Evolutionary conservation across 2,113 vertebrate genomes (phyloP).

Genomic region (Carettochelys insculpta): DNA sequence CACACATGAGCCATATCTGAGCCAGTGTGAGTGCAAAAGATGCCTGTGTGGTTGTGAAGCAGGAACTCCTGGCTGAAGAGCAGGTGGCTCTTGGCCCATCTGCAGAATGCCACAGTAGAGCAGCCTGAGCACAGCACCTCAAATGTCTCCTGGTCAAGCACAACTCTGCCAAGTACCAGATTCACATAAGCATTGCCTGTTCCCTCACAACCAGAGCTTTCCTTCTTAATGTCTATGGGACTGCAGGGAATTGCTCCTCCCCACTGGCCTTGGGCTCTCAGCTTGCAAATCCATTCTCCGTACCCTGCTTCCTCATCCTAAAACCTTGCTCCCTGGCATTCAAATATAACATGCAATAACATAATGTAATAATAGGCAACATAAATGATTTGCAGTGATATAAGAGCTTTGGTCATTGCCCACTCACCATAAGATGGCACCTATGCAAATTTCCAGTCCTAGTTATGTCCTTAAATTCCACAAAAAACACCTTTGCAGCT

Average conservation of each 20-base stretch:
- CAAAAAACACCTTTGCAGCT: slow-evolving; percentile 25
- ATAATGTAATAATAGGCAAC: neutral
- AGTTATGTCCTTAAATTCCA: neutral
- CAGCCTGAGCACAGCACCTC: neutral
- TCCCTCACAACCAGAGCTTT: no score
- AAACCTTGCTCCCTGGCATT: neutral
- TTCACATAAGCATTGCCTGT: neutral
- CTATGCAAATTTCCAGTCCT: neutral
- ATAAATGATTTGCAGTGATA: neutral
- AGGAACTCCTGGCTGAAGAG: neutral
- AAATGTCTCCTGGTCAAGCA: neutral
- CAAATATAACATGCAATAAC: neutral
- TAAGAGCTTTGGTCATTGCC: neutral
- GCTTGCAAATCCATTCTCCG: no score
- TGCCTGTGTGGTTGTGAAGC: neutral
- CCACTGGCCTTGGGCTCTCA: no score
- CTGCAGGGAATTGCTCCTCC: no score
- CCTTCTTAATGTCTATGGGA: no score
- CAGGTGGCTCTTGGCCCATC: neutral
- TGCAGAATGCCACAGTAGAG: neutral
- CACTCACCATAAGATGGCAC: neutral
- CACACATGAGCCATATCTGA: neutral
- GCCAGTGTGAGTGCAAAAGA: neutral
- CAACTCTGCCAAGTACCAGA: no score
- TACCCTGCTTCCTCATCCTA: neutral